Evolutionary conservation across 1,140 invertebrate genomes (phyloP), one percentile per base, ranked within the genome.

Genomic region (Euura saliciscinereae): DNA sequence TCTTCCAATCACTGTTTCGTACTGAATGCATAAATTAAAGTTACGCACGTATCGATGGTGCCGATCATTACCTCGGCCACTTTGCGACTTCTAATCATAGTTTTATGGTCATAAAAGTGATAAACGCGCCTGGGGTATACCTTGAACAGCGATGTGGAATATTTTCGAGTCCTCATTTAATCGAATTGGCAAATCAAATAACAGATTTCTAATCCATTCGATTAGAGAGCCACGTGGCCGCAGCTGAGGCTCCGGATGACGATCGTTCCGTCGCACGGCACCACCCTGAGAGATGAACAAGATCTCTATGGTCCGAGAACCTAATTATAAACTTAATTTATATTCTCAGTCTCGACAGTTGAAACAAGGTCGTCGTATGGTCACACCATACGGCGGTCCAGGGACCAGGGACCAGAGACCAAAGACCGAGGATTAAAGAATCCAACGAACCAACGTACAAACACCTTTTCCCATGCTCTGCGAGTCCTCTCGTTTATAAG

Each of bases 401-500:
- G 51, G 51, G 3, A 11, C 3, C 51, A 59, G 28, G 28, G 28
- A 28, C 28, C 28, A 28, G 13, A 59, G 51, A 59, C 51, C 51
- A 28, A 59, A 59, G 51, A 59, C 51, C 51, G 51, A 59, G 51
- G 51, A 59, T 59, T n/a, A 59, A 59, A 59, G 51, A 59, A 59
- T 59, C 51, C 51, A 59, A n/a, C 51, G 13, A 59, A 59, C 51
- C 51, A 59, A 59, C 51, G 51, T 8, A 59, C 51, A n/a, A n/a
- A 59, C 28, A 70, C 75, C 71, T 73, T 74, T 75, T 76, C 75
- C 69, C 75, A 76, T 73, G 74, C 66, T 70, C 74, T 59, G 71
- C 46, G 13, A 72, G 69, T 51, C 64, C 45, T 68, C 8, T 68
- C 66, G 65, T 43, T 45, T 45, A 42, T 68, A 43, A 65, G 73